These are phyloP conservation scores for Eubucco bourcierii DNA, from an alignment of 2,113 vertebrate genomes.

Conservation along the genomic window DNA sequence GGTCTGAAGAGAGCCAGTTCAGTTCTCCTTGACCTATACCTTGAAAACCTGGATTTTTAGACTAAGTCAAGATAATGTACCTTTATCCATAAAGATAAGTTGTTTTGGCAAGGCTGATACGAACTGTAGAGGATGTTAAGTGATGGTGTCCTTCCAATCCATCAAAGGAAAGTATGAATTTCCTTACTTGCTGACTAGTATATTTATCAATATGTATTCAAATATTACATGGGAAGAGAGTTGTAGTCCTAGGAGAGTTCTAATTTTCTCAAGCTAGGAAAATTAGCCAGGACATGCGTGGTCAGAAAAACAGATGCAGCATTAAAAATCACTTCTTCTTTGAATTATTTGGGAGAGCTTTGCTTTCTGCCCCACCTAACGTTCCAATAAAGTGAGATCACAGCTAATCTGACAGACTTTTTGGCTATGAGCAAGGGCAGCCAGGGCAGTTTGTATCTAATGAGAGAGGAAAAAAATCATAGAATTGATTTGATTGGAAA, in stretches of 20 bases:
- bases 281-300: neutral
- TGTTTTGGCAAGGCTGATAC: neutral
- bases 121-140: neutral
- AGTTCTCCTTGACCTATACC: neutral
- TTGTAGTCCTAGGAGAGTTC: neutral
- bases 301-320: neutral
- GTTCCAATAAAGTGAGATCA: neutral
- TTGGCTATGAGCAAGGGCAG: neutral
- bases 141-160: neutral
- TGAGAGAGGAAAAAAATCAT: neutral
- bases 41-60: neutral
- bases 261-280: neutral
- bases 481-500: too few species aligned
- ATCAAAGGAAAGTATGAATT: neutral
- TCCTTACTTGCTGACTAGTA: neutral
- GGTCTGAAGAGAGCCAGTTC: neutral
- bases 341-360: neutral
- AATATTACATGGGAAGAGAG: neutral
- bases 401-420: neutral
- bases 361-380: neutral
- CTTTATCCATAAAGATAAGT: neutral
- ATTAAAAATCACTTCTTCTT: neutral
- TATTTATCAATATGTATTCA: conserved; percentile 3
- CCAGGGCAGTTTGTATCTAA: neutral
- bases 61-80: neutral